These are phyloP conservation scores for Lycaena phlaeas DNA, from an alignment of 2,888 invertebrate species.

Conservation along the genomic window DNA sequence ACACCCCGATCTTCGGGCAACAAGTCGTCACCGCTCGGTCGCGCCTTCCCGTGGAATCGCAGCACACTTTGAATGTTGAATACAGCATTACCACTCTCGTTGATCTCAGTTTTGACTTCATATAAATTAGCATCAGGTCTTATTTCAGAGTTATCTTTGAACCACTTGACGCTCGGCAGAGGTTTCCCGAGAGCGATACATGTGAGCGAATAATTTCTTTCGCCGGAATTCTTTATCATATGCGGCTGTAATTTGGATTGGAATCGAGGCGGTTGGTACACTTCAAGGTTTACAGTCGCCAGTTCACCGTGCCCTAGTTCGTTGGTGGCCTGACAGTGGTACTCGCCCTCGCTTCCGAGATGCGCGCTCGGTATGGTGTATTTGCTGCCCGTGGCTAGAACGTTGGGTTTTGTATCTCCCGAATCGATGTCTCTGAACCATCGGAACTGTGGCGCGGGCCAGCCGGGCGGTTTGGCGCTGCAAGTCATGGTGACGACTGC, in stretches of 20 bases:
- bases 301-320: conserved; percentile 90
- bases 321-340: conserved; percentile 92
- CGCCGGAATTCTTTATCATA: conserved; percentile 84
- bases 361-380: conserved; percentile 90
- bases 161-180: conserved; percentile 86
- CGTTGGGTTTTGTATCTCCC: conserved; percentile 73
- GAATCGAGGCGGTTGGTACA: conserved; percentile 91
- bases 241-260: conserved; percentile 87
- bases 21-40: conserved; percentile 83
- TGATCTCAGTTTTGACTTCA: conserved; percentile 84
- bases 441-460: conserved; percentile 90
- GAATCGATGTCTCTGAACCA: conserved; percentile 89
- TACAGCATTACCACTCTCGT: conserved; percentile 84
- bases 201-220: conserved; percentile 83
- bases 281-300: conserved; percentile 87
- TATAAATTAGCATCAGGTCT: conserved; percentile 84
- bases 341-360: conserved; percentile 88
- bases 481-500: conserved; percentile 88
- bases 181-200: conserved; percentile 94
- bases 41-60: conserved; percentile 83
- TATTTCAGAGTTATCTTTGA: conserved; percentile 87
- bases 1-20: conserved; percentile 89
- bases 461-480: conserved; percentile 91
- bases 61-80: conserved; percentile 88
- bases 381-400: conserved; percentile 84